Conservation (phyloP, 1,140 invertebrate species). For the Drosophila parvula region DNA sequence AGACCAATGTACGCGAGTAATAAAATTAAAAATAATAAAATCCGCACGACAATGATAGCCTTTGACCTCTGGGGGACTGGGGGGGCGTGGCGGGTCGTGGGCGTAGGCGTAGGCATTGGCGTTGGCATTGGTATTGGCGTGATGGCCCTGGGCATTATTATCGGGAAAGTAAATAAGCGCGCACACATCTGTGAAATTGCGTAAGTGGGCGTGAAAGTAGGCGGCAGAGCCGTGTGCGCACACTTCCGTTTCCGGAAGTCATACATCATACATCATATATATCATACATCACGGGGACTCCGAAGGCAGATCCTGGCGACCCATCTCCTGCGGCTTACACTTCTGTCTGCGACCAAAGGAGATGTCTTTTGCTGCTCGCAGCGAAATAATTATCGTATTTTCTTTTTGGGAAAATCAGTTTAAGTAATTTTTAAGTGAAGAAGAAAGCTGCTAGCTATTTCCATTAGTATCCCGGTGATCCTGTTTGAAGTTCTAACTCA, state of each 20-base stretch:
- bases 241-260: constrained; percentile 64
- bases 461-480: no score
- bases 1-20: constrained; percentile 32
- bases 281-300: not conserved
- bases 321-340: constrained; percentile 5
- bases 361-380: constrained; percentile 10
- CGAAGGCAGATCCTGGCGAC: not conserved
- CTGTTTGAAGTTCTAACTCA: no score
- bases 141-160: constrained; percentile 6
- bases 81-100: not conserved
- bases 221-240: constrained; percentile 47
- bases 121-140: no score
- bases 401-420: no score
- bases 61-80: constrained; percentile 35
- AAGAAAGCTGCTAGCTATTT: no score
- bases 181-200: constrained; percentile 59
- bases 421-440: no score
- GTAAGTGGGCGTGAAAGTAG: constrained; percentile 62
- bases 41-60: constrained; percentile 13
- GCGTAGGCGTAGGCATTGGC: no score
- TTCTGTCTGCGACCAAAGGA: no score
- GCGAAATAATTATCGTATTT: not conserved
- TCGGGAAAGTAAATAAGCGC: constrained; percentile 30
- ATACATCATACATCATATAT: constrained; percentile 37
- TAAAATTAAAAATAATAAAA: constrained; percentile 58